Percentiles rank a stretch among this genome's conserved stretches.
Evolutionary conservation across 2,888 invertebrate species (phyloP).

Genomic region (Sturmia bella): DNA sequence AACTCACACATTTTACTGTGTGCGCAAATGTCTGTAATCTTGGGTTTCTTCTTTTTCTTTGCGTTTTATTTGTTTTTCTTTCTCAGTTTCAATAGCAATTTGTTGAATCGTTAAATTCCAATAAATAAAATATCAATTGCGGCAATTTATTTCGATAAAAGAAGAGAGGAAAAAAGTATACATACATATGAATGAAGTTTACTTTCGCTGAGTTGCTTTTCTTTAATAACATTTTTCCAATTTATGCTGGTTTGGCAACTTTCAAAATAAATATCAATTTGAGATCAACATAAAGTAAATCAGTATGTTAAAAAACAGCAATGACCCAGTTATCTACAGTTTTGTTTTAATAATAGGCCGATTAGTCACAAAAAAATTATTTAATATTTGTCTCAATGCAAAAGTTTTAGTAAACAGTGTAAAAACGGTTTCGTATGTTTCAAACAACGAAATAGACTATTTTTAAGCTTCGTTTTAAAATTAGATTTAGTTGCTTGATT

Average conservation of each 20-base stretch:
- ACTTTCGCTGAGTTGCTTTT: conserved; percentile 46
- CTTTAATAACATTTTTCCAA: conserved; percentile 5
- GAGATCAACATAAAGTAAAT: conserved; percentile 9
- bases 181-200: conserved; percentile 39
- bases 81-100: neutral
- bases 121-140: conserved; percentile 24
- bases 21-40: too few species aligned
- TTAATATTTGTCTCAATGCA: neutral
- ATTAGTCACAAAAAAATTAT: conserved; percentile 34
- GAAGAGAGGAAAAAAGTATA: conserved; percentile 34
- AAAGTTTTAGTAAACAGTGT: neutral
- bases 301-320: conserved; percentile 16
- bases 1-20: too few species aligned
- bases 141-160: conserved; percentile 36
- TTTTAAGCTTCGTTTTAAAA: too few species aligned
- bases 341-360: conserved; percentile 13
- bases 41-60: too few species aligned
- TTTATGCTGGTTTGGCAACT: conserved; percentile 59
- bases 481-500: too few species aligned
- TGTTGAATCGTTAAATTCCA: conserved; percentile 41
- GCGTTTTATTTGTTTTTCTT: too few species aligned
- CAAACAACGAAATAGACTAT: too few species aligned
- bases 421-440: too few species aligned
- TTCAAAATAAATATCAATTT: conserved; percentile 46
- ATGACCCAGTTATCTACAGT: conserved; percentile 18